A percentile compares a stretch with the other conserved stretches of the same genome.
Conservation (phyloP, 2,113 vertebrate genomes). For the Perccottus glenii region DNA sequence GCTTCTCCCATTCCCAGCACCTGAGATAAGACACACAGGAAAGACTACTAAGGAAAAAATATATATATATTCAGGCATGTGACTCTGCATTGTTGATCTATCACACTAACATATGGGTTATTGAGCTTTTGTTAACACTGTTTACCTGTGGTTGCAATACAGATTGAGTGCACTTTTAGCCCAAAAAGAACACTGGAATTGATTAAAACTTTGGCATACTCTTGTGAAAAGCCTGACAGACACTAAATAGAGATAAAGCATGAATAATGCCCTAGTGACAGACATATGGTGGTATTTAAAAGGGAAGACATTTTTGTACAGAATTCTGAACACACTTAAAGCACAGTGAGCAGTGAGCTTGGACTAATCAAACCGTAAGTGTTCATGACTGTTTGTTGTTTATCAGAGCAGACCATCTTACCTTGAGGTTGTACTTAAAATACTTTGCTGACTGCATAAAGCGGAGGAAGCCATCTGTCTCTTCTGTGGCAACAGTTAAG, state of each 20-base stretch:
- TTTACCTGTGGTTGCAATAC: too few species aligned
- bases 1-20: conserved; percentile 90
- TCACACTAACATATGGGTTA: too few species aligned
- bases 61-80: background rate
- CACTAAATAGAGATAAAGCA: background rate
- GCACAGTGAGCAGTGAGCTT: background rate
- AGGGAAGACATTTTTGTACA: background rate
- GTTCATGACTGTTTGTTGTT: background rate
- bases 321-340: background rate
- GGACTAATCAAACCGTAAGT: conserved; percentile 1
- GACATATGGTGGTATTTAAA: background rate
- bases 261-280: background rate
- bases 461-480: conserved; percentile 91
- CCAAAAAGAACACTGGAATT: too few species aligned
- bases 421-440: conserved; percentile 97
- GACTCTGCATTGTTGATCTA: too few species aligned
- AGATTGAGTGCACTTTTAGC: too few species aligned
- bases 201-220: background rate
- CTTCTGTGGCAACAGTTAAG: conserved; percentile 91
- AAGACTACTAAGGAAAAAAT: background rate
- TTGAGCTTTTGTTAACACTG: too few species aligned
- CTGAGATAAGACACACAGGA: conserved; percentile 66
- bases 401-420: conserved; percentile 53
- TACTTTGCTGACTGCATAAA: conserved; percentile 92
- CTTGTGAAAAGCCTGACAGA: background rate